Percentiles rank a stretch among this genome's conserved stretches.
Conservation (phyloP, 64 coral and sea anemone genomes). For the Dendrophyllia cribrosa region DNA sequence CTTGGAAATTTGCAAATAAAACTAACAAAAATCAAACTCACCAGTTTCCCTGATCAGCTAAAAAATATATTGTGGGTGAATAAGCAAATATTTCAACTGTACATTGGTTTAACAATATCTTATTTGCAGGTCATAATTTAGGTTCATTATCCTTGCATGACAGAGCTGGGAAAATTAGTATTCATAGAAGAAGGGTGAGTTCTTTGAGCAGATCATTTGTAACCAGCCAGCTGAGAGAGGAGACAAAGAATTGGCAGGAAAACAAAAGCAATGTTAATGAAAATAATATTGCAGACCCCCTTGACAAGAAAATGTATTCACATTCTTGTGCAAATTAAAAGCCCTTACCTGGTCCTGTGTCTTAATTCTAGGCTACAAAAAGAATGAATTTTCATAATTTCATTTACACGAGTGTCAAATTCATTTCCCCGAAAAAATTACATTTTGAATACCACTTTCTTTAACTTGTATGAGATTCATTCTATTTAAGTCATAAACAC, state of each 20-base stretch:
- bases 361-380: neutral
- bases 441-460: too few species aligned
- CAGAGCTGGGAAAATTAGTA: constrained; percentile 15
- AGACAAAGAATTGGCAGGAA: constrained; percentile 23
- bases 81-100: neutral
- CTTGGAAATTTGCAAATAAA: neutral
- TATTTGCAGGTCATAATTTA: neutral
- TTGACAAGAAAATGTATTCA: constrained; percentile 1
- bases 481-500: neutral
- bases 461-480: too few species aligned
- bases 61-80: neutral
- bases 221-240: neutral
- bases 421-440: too few species aligned
- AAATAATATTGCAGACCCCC: constrained; percentile 16
- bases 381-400: neutral
- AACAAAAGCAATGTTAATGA: constrained; percentile 14
- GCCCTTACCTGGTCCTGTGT: neutral
- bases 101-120: neutral
- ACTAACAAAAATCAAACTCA: neutral
- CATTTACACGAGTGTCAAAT: neutral
- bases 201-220: neutral
- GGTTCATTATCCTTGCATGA: neutral
- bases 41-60: neutral
- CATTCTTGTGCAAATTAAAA: neutral
- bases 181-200: neutral